phyloP scores from a whole-genome alignment of 2,797 vertebrate species.

The Centroberyx gerrardi region DNA sequence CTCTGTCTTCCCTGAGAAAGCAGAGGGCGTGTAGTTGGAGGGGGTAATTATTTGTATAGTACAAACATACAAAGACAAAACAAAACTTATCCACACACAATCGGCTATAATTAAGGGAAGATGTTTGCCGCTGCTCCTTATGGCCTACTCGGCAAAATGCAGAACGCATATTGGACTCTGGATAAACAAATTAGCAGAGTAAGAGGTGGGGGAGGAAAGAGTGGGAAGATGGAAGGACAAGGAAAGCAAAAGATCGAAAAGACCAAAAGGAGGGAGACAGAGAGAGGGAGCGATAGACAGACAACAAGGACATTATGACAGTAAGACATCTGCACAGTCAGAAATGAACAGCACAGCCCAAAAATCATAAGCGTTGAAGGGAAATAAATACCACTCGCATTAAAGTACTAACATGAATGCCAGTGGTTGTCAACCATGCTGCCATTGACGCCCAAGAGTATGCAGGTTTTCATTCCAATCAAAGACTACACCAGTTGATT shows the following conservation, averaged over 20 bases:
- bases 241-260: neutral
- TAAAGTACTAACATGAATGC: no score
- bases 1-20: constrained; percentile 87
- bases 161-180: neutral
- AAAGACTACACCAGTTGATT: no score
- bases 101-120: neutral
- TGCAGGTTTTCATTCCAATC: no score
- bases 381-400: no score
- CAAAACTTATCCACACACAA: no score
- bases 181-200: neutral
- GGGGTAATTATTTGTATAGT: neutral
- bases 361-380: neutral
- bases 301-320: neutral
- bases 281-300: neutral
- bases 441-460: no score
- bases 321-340: neutral
- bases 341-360: neutral
- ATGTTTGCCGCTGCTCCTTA: neutral
- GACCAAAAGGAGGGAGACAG: neutral
- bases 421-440: no score
- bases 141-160: neutral
- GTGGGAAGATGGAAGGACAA: neutral
- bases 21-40: constrained; percentile 30
- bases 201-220: neutral
- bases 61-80: neutral